Base-by-base conservation (phyloP, 2,797 vertebrate species). In the Anguilla pacifica region DNA sequence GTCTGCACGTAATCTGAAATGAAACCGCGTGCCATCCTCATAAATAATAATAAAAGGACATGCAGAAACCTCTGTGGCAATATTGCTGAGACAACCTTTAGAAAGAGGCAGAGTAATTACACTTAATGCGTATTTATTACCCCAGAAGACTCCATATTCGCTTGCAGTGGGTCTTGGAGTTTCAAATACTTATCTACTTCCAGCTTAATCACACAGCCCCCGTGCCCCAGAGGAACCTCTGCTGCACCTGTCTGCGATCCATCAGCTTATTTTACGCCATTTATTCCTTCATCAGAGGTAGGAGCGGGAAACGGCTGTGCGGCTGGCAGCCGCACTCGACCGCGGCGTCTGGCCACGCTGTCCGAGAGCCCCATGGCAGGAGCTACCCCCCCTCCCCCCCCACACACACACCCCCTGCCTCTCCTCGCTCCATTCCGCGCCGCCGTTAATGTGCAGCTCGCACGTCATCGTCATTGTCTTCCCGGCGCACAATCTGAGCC, bases 321-420 rank as follows among this genome's bases (percentile, higher is more conserved):
- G 10, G 35, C 7, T 22, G 74, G 43, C 79, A 4, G 25, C 25
- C 53, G 28, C 49, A 53, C 39, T 79, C 35, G 22, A 28, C 53
- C 15, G 72, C 35, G 17, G 6, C 19, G 72, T 87, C 67, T 0
- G 11, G 22, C 83, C 22, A 59, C 15, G 17, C 22, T n/a, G 92
- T 92, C 92, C 90, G 94, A 95, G 93, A 93, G 94, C 79, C 89
- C 88, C 93, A 95, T 94, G 92, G 94, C 94, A 94, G 94, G 91
- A 92, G 93, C 93, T 89, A 94, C 94, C 94, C 95, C 94, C 96
- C 96, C 96, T 96, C 96, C 95, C 94, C 96, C 59, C 59, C 15
- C 39, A 2, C 39, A 39, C 39, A 39, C 39, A 43, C 39, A 43
- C 39, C 17, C 59, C 4, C 59, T 61, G 95, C 94, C 93, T 94